These are phyloP conservation scores for Sebastiscus tertius DNA, from an alignment of 2,797 vertebrate species.

Conservation along the genomic window DNA sequence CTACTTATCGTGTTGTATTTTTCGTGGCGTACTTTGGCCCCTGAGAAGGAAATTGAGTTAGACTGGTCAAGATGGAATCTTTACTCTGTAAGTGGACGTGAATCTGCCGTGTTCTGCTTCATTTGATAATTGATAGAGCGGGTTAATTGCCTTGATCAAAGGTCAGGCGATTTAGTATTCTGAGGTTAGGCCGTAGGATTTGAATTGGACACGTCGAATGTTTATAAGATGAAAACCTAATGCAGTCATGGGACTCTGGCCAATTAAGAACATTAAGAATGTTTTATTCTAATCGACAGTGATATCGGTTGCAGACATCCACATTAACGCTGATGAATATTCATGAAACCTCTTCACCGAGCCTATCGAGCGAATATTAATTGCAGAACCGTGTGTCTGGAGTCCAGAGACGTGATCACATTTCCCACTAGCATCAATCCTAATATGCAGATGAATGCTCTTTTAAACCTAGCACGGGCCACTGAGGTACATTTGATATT, in stretches of 20 bases:
- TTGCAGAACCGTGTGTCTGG: conserved; percentile 71
- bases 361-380: conserved; percentile 78
- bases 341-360: conserved; percentile 67
- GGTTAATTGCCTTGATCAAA: conserved; percentile 81
- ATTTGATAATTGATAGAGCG: conserved; percentile 78
- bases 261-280: conserved; percentile 82
- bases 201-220: conserved; percentile 62
- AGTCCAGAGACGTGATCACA: conserved; percentile 74
- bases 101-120: conserved; percentile 62
- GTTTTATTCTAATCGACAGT: conserved; percentile 78
- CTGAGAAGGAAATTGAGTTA: conserved; percentile 39
- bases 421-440: conserved; percentile 77
- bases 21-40: conserved; percentile 8
- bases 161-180: conserved; percentile 73
- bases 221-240: conserved; percentile 75
- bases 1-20: not conserved
- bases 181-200: conserved; percentile 66
- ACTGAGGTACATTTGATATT: conserved; percentile 82
- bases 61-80: conserved; percentile 52
- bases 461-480: conserved; percentile 66
- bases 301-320: conserved; percentile 78
- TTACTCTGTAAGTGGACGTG: conserved; percentile 46
- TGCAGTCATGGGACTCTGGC: conserved; percentile 71
- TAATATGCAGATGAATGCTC: conserved; percentile 82
- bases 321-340: conserved; percentile 81